These are phyloP conservation scores for Gastrophryne carolinensis DNA, from an alignment of 2,797 vertebrate genomes.

Conservation along the genomic window DNA sequence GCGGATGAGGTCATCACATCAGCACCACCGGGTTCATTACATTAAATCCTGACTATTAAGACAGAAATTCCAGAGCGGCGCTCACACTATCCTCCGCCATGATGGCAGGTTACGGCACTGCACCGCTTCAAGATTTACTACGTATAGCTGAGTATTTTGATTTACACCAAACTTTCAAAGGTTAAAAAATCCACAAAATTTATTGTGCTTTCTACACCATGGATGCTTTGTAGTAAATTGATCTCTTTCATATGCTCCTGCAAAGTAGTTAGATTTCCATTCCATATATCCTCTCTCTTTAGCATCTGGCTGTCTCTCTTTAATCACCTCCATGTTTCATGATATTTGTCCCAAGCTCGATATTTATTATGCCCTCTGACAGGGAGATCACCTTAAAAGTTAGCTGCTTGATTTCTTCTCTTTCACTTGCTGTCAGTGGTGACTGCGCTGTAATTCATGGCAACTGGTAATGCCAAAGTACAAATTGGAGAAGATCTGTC, in stretches of 20 bases:
- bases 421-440: background rate
- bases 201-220: slow-evolving; percentile 43
- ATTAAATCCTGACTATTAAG: slow-evolving; percentile 6
- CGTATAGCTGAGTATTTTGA: slow-evolving; percentile 33
- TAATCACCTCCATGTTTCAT: slow-evolving; percentile 49
- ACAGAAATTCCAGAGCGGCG: slow-evolving; percentile 16
- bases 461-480: background rate
- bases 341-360: slow-evolving; percentile 15
- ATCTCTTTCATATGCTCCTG: slow-evolving; percentile 49
- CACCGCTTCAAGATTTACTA: slow-evolving; percentile 36
- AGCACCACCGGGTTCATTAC: background rate
- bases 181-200: slow-evolving; percentile 46
- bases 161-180: slow-evolving; percentile 38
- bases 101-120: slow-evolving; percentile 21
- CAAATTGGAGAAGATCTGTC: background rate
- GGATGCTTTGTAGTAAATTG: slow-evolving; percentile 48
- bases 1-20: slow-evolving; percentile 24
- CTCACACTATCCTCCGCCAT: slow-evolving; percentile 21
- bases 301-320: slow-evolving; percentile 38
- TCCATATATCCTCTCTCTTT: slow-evolving; percentile 32
- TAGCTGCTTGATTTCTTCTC: background rate
- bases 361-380: slow-evolving; percentile 38
- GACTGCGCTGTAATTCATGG: background rate
- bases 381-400: slow-evolving; percentile 21
- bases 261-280: slow-evolving; percentile 40